These are phyloP conservation scores for Saccostrea cuccullata DNA, from an alignment of 1,140 invertebrate species.

Conservation along the genomic window DNA sequence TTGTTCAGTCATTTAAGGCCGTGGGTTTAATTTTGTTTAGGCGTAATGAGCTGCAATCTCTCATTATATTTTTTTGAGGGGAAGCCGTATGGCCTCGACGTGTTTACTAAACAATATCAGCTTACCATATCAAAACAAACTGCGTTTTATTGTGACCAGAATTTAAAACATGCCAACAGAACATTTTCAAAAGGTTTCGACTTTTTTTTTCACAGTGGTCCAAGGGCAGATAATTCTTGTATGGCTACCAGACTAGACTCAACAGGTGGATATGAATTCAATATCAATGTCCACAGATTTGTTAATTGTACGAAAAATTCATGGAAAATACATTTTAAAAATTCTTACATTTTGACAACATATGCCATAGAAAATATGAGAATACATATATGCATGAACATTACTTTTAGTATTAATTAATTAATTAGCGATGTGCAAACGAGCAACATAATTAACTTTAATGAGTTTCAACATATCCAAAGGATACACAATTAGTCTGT, in stretches of 20 bases:
- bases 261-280: no score
- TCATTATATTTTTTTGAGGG: neutral
- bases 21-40: neutral
- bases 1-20: neutral
- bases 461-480: no score
- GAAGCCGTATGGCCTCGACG: neutral
- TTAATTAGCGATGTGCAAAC: no score
- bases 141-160: neutral
- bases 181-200: neutral
- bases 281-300: no score
- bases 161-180: neutral
- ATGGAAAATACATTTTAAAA: no score
- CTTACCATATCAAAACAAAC: neutral
- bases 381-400: no score
- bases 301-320: no score
- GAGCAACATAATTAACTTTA: no score
- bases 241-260: neutral
- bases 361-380: no score
- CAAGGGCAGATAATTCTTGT: neutral
- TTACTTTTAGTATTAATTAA: no score
- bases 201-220: neutral
- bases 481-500: no score
- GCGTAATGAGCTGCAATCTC: neutral
- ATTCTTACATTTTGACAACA: no score
- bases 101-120: conserved; percentile 4